phyloP scores from a whole-genome alignment of 2,797 vertebrate genomes.

The Rallus crepitans region DNA sequence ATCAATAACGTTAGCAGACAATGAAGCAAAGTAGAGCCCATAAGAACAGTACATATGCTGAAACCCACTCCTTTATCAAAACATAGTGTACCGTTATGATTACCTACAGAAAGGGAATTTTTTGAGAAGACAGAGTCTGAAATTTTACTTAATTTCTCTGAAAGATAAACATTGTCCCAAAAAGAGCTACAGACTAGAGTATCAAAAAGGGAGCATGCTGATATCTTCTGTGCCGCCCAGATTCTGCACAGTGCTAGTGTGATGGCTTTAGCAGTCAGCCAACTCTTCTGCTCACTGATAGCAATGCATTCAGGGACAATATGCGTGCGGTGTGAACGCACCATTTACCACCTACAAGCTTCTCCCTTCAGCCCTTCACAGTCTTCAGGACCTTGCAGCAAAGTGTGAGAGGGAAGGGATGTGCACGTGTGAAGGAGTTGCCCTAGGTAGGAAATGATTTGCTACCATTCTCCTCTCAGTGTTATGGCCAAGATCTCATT shows the following conservation, averaged over 20 bases:
- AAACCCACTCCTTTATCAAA: neutral
- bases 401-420: neutral
- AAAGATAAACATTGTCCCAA: neutral
- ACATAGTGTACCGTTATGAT: accelerated
- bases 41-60: accelerated
- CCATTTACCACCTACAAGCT: neutral
- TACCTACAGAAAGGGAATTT: neutral
- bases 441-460: neutral
- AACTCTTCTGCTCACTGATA: neutral
- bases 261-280: neutral
- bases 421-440: neutral
- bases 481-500: neutral
- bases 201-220: accelerated
- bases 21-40: neutral
- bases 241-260: neutral
- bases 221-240: neutral
- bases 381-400: neutral
- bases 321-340: neutral
- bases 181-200: neutral
- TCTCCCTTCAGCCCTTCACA: neutral
- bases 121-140: neutral
- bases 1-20: neutral
- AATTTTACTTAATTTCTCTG: neutral
- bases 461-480: neutral
- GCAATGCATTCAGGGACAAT: neutral